Evolutionary conservation across 2,113 vertebrate species (phyloP).

Genomic region (Buteo buteo): DNA sequence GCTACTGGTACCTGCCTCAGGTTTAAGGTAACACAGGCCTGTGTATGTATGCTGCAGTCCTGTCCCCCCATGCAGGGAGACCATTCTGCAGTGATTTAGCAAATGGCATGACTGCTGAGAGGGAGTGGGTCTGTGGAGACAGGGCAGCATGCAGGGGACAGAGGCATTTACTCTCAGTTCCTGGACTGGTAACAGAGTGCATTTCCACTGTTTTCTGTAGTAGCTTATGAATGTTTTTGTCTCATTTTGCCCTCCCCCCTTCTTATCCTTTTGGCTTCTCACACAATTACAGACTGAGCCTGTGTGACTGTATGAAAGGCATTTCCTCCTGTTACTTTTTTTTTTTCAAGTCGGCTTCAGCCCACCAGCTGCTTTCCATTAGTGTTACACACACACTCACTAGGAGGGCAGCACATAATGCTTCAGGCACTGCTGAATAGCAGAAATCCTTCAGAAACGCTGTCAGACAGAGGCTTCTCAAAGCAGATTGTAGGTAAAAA

Average conservation of each 20-base stretch:
- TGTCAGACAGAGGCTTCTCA: conserved; percentile 22
- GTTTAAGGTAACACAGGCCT: neutral
- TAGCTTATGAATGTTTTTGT: neutral
- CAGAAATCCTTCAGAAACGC: neutral
- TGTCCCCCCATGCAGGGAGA: neutral
- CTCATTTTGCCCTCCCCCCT: conserved; percentile 50
- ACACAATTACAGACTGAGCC: conserved; percentile 59
- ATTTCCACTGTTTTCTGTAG: neutral
- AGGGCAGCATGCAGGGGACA: neutral
- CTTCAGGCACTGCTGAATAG: conserved; percentile 2
- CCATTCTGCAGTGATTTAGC: neutral
- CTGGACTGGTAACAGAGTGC: neutral
- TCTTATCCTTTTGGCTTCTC: conserved; percentile 55
- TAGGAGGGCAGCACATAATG: conserved; percentile 15
- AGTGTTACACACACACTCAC: conserved; percentile 34
- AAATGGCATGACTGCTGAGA: neutral
- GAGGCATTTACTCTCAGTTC: neutral
- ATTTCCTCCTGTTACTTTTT: conserved; percentile 63
- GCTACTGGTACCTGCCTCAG: neutral
- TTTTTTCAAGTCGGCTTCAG: conserved; percentile 8
- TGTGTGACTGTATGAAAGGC: conserved; percentile 69
- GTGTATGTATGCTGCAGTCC: accelerated
- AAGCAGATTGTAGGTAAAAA: neutral
- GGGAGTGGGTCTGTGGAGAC: neutral
- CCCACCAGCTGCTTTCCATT: conserved; percentile 69